Base-by-base conservation (phyloP, 2,888 invertebrate genomes). In the Orthonychiurus folsomi region DNA sequence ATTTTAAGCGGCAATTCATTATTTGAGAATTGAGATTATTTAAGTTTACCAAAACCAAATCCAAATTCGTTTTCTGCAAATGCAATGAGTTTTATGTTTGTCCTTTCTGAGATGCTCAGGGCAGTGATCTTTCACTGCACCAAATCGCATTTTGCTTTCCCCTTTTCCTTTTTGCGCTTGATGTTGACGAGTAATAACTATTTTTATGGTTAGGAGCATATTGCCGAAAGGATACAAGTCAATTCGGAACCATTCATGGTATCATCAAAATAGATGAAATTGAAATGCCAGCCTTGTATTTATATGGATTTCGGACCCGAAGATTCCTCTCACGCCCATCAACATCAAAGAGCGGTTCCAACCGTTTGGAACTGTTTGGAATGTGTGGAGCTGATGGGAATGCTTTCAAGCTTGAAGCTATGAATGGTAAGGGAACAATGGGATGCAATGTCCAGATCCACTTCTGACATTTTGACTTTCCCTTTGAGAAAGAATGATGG, bases 241-340 rank as follows among this genome's bases (percentile, higher is more conserved):
- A 86, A 73, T 86, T 82, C 77, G 87, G 87, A 2, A 78, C 80
- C 0, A 73, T 84, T 21, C 79, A 82, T 66, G 87, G 86, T 0
- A 80, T 80, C 21, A 74, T 86, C 62, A 69, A 66, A 56, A 62
- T 73, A 55, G 79, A 78, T 60, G 76, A 80, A 0, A 80, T 78
- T 63, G 76, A 80, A 56, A 76, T 80, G 79, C 24, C 62, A 15
- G 74, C 75, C 72, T 59, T 85, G 24, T 80, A 82, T 65, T 75
- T 83, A 9, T 79, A 83, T 2, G 82, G 83, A 1, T 71, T 80
- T 0, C 78, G 80, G 52, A 80, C 56, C 20, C 60, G 69, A 21
- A 60, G 52, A 25, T 59, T 23, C 12, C 12, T 26, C 26, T 50
- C 25, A 2, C 12, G n/a, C 2, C 26, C 50, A 15, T 25, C 21